Conservation (phyloP, 1,140 invertebrate genomes). For the Caenorhabditis brenneri region DNA sequence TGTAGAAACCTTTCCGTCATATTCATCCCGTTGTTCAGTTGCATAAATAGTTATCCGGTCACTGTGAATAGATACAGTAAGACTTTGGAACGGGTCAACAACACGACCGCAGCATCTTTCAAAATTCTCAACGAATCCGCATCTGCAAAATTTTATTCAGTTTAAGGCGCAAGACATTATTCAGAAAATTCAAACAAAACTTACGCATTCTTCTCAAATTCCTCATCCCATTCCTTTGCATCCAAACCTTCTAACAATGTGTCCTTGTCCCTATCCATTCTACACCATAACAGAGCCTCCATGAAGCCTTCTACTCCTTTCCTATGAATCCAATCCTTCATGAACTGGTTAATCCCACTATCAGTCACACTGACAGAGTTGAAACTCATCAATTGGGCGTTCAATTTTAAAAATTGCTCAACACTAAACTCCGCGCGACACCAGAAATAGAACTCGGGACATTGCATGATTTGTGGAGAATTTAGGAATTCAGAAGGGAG, state of each 20-base stretch:
- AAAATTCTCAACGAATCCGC: neutral
- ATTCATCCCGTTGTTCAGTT: neutral
- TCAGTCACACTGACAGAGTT: neutral
- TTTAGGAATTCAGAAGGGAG: neutral
- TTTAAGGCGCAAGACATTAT: neutral
- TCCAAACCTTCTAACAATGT: neutral
- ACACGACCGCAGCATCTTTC: neutral
- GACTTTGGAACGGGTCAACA: neutral
- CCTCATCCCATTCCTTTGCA: neutral
- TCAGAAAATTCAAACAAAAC: no score
- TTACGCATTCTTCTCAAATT: neutral
- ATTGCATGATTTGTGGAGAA: neutral
- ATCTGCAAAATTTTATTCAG: neutral
- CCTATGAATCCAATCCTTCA: neutral
- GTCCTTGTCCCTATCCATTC: fast-evolving
- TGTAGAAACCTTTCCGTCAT: neutral
- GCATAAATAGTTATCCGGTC: neutral
- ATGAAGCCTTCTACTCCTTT: neutral
- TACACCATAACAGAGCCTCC: neutral
- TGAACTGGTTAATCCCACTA: neutral
- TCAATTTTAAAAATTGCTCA: neutral
- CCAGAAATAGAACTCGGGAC: neutral
- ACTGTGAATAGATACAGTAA: neutral
- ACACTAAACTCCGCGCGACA: neutral
- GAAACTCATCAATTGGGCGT: neutral